Evolutionary conservation across 2,888 invertebrate genomes (phyloP), one percentile per base, ranked within the genome.

Genomic region (Drosophila percnosoma): DNA sequence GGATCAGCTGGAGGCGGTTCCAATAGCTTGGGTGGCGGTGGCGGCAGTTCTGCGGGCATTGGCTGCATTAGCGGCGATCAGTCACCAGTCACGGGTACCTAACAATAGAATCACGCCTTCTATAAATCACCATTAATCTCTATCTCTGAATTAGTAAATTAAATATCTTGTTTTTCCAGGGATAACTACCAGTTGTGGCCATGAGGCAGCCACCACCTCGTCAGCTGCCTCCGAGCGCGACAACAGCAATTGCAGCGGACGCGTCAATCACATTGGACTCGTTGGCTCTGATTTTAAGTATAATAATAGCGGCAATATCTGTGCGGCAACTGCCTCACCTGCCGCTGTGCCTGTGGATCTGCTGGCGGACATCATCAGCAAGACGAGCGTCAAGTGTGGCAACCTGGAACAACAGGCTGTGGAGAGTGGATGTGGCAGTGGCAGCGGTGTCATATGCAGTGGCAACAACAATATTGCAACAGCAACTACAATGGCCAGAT

Each of bases 81-180:
- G 58, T 90, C 87, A 0, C 90, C 90, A 24, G 66, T 82, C 27
- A 76, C 73, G 54, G 83, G 87, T 87, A 84, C 52, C 13, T 21
- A 27, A 4, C 4, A 31, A 7, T 45, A 8, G 8, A 45, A 24
- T 45, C 24, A 45, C 15, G 21, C 21, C 45, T 24, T 24, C 24
- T 24, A 15, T 45, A 13, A 15, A 21, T 24, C 7, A 15, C 21
- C 45, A 45, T 24, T 24, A 24, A 24, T 24, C 15, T 24, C 24
- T 15, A 4, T 8, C 2, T 45, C 24, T 24, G 15, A 15, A 24
- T 24, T 45, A 15, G 21, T 15, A 15, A 45, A 24, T 45, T 38
- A 36, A 54, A 27, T 38, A 38, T 36, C 4, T 33, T 10, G 11
- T 52, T 3, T 45, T 52, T 58, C 8, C 29, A 85, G 84, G 68